phyloP scores from a whole-genome alignment of 2,113 vertebrate species.

The Podarcis raffonei region DNA sequence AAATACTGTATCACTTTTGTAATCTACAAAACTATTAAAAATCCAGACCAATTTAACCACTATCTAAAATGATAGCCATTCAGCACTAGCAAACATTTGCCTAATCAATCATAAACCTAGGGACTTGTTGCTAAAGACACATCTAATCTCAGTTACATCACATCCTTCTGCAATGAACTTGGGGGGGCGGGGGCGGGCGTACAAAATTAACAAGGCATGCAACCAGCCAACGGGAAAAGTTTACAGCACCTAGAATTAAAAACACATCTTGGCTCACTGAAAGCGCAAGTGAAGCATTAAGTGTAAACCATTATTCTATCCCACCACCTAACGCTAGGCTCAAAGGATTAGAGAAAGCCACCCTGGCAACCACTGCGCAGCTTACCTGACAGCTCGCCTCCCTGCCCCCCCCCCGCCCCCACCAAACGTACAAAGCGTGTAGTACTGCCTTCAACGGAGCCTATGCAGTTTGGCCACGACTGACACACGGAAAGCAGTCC shows the following conservation, averaged over 20 bases:
- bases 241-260: background rate
- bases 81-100: background rate
- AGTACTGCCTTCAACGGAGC: background rate
- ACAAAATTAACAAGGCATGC: background rate
- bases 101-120: background rate
- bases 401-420: too few relatives aligned
- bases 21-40: background rate
- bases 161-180: background rate
- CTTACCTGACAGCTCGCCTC: background rate
- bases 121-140: background rate
- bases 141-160: conserved; percentile 5
- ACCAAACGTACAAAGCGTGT: background rate
- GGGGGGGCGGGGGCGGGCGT: too few relatives aligned
- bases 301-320: conserved; percentile 4
- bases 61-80: background rate
- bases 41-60: background rate
- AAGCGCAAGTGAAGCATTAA: background rate
- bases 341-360: background rate
- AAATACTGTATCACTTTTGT: background rate
- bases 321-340: background rate
- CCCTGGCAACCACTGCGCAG: background rate
- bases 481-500: background rate
- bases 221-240: background rate
- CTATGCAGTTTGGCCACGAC: background rate
- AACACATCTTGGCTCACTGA: background rate